A percentile compares a stretch with the other conserved stretches of the same genome.
Evolutionary conservation across 2,113 vertebrate species (phyloP).

Genomic region (Varanus komodoensis): DNA sequence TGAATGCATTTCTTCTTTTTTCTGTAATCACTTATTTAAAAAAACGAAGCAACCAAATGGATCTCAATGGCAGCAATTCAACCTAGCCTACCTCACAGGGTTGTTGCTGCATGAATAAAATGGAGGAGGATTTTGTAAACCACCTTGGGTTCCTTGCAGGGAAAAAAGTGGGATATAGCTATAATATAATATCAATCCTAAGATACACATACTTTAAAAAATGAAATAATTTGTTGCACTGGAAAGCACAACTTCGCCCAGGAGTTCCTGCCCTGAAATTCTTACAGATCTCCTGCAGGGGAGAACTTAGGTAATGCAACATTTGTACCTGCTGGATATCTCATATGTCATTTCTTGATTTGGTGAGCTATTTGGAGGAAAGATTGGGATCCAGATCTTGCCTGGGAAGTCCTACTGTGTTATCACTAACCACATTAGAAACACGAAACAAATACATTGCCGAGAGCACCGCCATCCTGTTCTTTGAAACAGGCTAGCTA

Average conservation of each 20-base stretch:
- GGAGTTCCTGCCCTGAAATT: background rate
- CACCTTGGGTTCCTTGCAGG: too few species aligned
- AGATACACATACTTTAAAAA: background rate
- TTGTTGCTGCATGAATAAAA: too few species aligned
- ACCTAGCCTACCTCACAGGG: too few species aligned
- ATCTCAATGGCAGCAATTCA: background rate
- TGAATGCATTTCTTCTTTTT: too few species aligned
- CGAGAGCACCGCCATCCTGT: background rate
- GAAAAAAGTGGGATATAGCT: background rate
- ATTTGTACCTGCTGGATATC: constrained; percentile 1
- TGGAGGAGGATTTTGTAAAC: too few species aligned
- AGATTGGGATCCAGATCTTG: background rate
- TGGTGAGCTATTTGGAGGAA: background rate
- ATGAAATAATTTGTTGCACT: background rate
- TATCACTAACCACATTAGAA: constrained; percentile 6
- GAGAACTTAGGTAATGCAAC: background rate
- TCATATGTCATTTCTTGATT: background rate
- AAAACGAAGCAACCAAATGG: background rate
- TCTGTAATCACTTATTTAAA: too few species aligned
- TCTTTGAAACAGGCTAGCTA: background rate
- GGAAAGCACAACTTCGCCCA: background rate
- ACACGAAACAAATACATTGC: constrained; percentile 18
- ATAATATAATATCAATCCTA: too few species aligned
- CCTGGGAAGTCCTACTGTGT: background rate
- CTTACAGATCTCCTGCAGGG: background rate